Evolutionary conservation across 2,888 invertebrate genomes (phyloP).

Genomic region (Caenorhabditis drosophilae): DNA sequence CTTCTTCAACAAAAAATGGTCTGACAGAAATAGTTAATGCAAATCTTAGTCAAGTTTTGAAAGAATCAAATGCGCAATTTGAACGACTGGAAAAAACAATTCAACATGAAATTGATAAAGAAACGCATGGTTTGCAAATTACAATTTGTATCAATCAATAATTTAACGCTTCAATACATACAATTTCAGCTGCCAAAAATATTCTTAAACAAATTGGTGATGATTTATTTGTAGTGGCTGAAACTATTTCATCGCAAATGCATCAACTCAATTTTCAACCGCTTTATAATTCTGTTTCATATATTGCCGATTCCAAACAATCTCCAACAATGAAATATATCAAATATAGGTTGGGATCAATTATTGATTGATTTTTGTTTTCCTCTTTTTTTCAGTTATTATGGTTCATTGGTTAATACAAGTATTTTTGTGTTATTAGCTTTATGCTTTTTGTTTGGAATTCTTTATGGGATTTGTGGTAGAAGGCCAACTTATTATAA

Average conservation of each 20-base stretch:
- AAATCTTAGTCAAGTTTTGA: constrained; percentile 44
- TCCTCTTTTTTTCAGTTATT: constrained; percentile 69
- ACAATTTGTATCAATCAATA: background rate
- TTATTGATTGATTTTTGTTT: background rate
- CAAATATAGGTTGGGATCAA: constrained; percentile 46
- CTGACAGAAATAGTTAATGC: constrained; percentile 46
- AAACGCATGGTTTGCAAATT: constrained; percentile 34
- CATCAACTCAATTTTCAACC: constrained; percentile 59
- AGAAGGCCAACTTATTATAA: constrained; percentile 70
- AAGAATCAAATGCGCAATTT: constrained; percentile 44
- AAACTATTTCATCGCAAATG: constrained; percentile 58
- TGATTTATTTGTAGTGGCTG: constrained; percentile 59
- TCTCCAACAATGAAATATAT: constrained; percentile 45
- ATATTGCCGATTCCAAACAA: constrained; percentile 48
- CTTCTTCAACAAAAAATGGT: constrained; percentile 37
- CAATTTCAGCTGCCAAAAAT: constrained; percentile 46
- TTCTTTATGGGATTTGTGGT: constrained; percentile 72
- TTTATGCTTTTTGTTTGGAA: constrained; percentile 70
- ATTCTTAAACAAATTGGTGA: constrained; percentile 55
- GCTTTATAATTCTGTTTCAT: constrained; percentile 55
- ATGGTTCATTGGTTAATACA: constrained; percentile 69
- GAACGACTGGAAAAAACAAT: constrained; percentile 40
- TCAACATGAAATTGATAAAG: constrained; percentile 44
- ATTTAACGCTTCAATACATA: too few relatives aligned
- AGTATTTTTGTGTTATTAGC: constrained; percentile 70